Evolutionary conservation across 2,888 invertebrate species (phyloP).

Genomic region (Nesidiocoris tenuis): DNA sequence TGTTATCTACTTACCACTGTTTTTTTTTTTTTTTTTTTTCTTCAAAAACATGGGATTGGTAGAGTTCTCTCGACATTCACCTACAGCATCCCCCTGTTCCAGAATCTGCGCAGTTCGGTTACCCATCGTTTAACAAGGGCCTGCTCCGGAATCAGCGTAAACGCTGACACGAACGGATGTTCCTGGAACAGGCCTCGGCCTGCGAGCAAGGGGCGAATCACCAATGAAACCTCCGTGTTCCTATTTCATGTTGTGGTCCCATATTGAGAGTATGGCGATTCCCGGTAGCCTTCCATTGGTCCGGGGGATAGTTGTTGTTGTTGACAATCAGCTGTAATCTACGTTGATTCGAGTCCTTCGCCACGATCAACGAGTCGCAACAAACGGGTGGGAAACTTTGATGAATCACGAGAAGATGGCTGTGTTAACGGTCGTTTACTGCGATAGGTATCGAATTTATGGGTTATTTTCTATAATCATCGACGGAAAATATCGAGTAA

Average conservation of each 20-base stretch:
- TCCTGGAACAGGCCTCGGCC: neutral
- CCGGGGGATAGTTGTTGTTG: neutral
- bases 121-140: neutral
- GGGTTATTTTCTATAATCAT: too few species aligned
- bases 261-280: neutral
- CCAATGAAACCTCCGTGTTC: neutral
- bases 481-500: too few species aligned
- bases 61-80: too few species aligned
- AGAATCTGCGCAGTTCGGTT: neutral
- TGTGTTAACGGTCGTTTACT: too few species aligned
- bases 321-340: neutral
- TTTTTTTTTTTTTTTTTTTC: too few species aligned
- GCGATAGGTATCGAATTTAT: too few species aligned
- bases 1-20: too few species aligned
- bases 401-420: neutral
- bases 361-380: too few species aligned
- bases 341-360: neutral
- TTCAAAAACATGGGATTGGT: too few species aligned
- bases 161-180: neutral
- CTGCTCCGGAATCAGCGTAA: neutral
- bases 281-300: neutral
- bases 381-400: neutral
- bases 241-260: neutral
- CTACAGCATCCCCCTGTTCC: too few species aligned
- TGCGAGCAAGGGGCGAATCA: neutral